These are phyloP conservation scores for Drosophila pseudoananassae DNA, from an alignment of 1,140 invertebrate genomes.

Conservation along the genomic window DNA sequence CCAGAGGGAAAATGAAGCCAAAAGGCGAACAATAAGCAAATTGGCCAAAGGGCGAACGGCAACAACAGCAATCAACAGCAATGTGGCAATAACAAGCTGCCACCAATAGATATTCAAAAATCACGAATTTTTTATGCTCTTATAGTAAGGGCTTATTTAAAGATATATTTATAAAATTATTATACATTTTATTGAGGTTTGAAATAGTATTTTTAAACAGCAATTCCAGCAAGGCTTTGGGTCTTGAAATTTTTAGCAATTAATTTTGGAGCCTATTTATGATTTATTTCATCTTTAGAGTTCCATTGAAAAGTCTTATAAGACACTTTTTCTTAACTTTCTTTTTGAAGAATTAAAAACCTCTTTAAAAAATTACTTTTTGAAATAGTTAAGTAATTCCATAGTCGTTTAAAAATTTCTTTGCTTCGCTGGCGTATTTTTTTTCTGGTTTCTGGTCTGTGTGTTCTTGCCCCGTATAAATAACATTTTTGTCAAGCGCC, in stretches of 20 bases:
- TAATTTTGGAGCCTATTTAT: no score
- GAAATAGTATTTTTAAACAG: no score
- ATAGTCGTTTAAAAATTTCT: not conserved
- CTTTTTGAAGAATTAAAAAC: no score
- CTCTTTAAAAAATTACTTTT: not conserved
- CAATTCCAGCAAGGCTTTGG: no score
- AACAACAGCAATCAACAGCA: slow-evolving; percentile 42
- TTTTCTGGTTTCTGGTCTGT: slow-evolving; percentile 12
- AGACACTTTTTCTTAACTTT: no score
- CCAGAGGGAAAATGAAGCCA: slow-evolving; percentile 31
- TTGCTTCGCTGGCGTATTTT: not conserved
- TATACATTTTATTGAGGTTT: no score
- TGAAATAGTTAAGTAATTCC: not conserved
- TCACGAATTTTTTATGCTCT: slow-evolving; percentile 10
- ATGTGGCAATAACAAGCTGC: slow-evolving; percentile 7
- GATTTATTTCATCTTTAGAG: no score
- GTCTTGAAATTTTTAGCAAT: no score
- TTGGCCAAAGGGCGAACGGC: slow-evolving; percentile 47
- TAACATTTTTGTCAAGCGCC: slow-evolving; percentile 76
- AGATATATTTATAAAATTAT: no score
- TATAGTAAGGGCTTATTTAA: not conserved
- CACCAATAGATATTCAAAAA: not conserved
- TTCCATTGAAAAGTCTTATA: no score
- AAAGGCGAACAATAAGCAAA: slow-evolving; percentile 67
- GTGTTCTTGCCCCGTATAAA: slow-evolving; percentile 63